Percentiles rank a stretch among this genome's conserved stretches.
phyloP scores from a whole-genome alignment of 2,113 vertebrate species.

The Phalacrocorax carbo region DNA sequence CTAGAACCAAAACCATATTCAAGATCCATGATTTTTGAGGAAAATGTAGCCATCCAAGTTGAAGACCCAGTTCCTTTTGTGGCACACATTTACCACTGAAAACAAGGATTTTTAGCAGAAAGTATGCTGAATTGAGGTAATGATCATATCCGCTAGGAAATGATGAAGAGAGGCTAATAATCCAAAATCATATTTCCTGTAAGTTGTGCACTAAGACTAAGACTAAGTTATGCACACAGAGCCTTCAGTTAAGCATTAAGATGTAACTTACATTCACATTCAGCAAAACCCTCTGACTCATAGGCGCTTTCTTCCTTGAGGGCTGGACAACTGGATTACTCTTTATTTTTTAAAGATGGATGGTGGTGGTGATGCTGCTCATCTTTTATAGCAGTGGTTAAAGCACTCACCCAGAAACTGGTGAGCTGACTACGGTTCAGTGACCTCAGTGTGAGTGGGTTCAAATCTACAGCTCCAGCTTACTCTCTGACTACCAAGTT shows the following conservation, averaged over 20 bases:
- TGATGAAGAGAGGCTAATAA: neutral
- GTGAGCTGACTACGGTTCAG: conserved; percentile 47
- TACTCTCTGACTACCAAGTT: neutral
- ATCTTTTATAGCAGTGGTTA: conserved; percentile 56
- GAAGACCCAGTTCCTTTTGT: neutral
- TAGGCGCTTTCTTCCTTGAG: neutral
- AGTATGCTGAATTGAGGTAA: neutral
- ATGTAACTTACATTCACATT: neutral
- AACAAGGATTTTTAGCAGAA: neutral
- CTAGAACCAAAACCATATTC: neutral
- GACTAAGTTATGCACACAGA: neutral
- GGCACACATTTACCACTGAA: neutral
- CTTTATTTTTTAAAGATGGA: conserved; percentile 61
- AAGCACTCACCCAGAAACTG: conserved; percentile 56
- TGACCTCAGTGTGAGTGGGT: neutral
- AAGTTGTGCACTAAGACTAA: neutral
- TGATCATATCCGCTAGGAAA: neutral
- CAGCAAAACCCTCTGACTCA: conserved; percentile 22
- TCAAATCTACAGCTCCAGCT: conserved; percentile 36
- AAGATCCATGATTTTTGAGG: neutral
- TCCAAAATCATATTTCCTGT: neutral
- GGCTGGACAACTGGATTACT: conserved; percentile 40
- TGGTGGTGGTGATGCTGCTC: conserved; percentile 38
- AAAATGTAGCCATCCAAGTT: neutral
- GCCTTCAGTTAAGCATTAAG: neutral